Evolutionary conservation across 2,888 invertebrate species (phyloP), one percentile per base, ranked within the genome.

Genomic region (Drosophila helvetica): DNA sequence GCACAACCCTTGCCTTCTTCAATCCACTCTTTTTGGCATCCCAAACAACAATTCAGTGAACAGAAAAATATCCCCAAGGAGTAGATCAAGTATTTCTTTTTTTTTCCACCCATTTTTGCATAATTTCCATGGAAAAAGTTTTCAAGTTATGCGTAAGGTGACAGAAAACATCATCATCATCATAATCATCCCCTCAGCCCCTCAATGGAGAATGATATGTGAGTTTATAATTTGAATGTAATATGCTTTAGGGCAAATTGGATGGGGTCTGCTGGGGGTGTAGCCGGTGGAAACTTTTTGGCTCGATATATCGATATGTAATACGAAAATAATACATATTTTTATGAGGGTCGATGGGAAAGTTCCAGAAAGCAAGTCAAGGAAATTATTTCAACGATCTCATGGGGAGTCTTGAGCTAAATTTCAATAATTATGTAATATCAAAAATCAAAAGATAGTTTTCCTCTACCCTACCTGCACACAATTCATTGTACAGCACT

Each of bases 61-160:
- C 85, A 80, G 89, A 71, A 85, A 80, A 84, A 86, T 89, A 79
- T 87, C 85, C 88, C 88, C 61, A 86, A 83, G 86, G 88, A 88
- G 63, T 48, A 30, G 22, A 42, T 25, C 54, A 53, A 54, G 54
- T 33, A 57, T 42, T 50, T 53, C n/a, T n/a, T n/a, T n/a, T n/a
- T n/a, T n/a, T 74, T 61, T 68, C 25, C 10, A 45, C 15, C 38
- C 66, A 65, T 86, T 76, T 86, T 74, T 84, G 87, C 87, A 88
- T 84, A 84, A 84, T 84, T 86, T 71, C 50, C 33, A 55, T 18
- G 50, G 43, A 55, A 68, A 86, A 82, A 88, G 63, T 87, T 80
- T 62, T 57, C 72, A 75, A 69, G 59, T 67, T 71, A 59, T 59
- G 54, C 54, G 73, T 57, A 56, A 74, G 73, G 71, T 78, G 85